Base-by-base conservation (phyloP, 2,888 invertebrate species). In the Gari tellinella region DNA sequence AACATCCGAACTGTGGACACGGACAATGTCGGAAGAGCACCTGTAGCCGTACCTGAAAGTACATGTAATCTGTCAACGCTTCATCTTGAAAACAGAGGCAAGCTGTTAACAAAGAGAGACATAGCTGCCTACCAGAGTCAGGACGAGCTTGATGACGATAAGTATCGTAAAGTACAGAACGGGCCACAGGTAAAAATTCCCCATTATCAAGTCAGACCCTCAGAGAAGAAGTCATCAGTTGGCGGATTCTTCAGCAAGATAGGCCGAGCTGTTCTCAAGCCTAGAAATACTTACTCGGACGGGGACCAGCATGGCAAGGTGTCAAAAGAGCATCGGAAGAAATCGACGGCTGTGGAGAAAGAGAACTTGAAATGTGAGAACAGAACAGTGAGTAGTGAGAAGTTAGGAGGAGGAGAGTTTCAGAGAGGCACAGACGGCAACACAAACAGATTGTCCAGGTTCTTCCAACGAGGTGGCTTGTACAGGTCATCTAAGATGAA, bases 181-280 rank as follows among this genome's bases (percentile, higher is more conserved):
- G 87, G 86, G 0, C 87, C 87, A 1, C 64, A 84, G 4, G 25
- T 87, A 21, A 81, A 64, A 43, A 31, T 81, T 15, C 85, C 86
- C 12, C 62, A 62, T 19, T 60, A 60, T 31, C 74, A 69, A 61
- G 55, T 51, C 25, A 69, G 52, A 15, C 68, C 68, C 46, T 72
- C 67, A 0, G 86, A 87, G n/a, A 84, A 83, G 57, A 84, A 81
- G 48, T 81, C 86, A 0, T 83, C 84, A 4, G 73, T 85, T 25
- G 80, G 85, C 19, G 84, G 84, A 49, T 87, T 89, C 60, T 83
- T 86, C 55, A 88, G 80, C 55, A 85, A 84, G 58, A 70, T 89
- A 15, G 86, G 88, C 1, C 72, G 87, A 14, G 83, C 84, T 10
- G 87, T 87, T 0, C 69, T 88, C 12, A 83, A 83, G 55, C 87